Base-by-base conservation (phyloP, 2,888 invertebrate species). In the Drosophila mimica region DNA sequence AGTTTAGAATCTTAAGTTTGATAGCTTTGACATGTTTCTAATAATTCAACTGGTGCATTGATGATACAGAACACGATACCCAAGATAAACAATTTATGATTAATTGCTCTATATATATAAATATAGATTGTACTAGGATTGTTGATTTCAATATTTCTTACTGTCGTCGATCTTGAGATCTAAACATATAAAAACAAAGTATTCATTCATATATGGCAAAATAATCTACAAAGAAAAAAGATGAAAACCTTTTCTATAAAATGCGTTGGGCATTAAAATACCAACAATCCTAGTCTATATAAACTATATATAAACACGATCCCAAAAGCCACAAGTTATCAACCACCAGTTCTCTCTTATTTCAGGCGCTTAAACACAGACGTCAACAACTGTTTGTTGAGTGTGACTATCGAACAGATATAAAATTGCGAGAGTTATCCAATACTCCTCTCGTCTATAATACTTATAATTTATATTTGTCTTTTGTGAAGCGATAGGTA, bases 271-370 rank as follows among this genome's bases (percentile, higher is more conserved):
- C 46, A 46, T 46, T 25, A 4, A 52, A 52, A 38, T 59, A 36
- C 51, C 79, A 74, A 67, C 79, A 79, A 79, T 78, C 71, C 75
- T 79, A 75, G 67, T 59, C 61, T 54, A 30, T 49, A 54, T 59
- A 49, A 57, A 57, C 58, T 79, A 61, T 73, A 74, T 75, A 68
- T 74, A 89, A 83, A 88, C 82, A 90, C 94, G 94, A 95, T 94
- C 95, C 28, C 95, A 81, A 79, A 84, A 80, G 88, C 80, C 83
- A 85, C 87, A 88, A 88, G 89, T 85, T 88, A 96, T 96, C 95
- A 97, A 96, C 96, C 97, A 96, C 97, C 97, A 97, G 97, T 97
- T 96, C 96, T 96, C 96, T 97, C 95, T 94, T 95, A 92, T 96
- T 96, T 95, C 96, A 96, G 96, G 94, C 94, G 94, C 94, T 94